A percentile compares a stretch with the other conserved stretches of the same genome.
phyloP scores from a whole-genome alignment of 2,113 vertebrate species.

The Rhynchomys soricoides region DNA sequence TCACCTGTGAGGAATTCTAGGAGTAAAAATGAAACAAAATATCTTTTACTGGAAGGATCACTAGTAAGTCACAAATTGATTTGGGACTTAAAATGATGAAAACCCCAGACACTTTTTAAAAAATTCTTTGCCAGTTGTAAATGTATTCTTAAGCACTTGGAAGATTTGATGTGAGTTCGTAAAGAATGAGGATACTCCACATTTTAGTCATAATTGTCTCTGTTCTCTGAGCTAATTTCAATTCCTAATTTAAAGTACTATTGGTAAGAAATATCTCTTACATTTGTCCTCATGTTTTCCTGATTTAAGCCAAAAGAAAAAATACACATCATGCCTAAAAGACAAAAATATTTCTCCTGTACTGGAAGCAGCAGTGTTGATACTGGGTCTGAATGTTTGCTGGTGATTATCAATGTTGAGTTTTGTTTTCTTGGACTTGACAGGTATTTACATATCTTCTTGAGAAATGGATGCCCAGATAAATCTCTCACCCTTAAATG shows the following conservation, averaged over 20 bases:
- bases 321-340: not conserved
- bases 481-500: not conserved
- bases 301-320: not conserved
- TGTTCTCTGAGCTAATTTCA: not conserved
- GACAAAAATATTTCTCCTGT: not conserved
- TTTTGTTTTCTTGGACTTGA: too few relatives aligned
- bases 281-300: not conserved
- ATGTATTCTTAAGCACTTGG: not conserved
- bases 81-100: not conserved
- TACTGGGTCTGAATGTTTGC: not conserved
- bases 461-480: not conserved
- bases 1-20: not conserved
- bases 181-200: not conserved
- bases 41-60: not conserved
- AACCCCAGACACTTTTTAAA: not conserved
- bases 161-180: not conserved
- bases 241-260: not conserved
- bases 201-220: not conserved
- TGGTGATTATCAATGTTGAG: not conserved
- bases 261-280: not conserved
- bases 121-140: not conserved
- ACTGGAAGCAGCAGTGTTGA: not conserved
- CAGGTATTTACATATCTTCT: not conserved
- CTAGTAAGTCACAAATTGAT: not conserved
- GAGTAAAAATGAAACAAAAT: not conserved